Percentiles rank a stretch among this genome's conserved stretches.
phyloP scores from a whole-genome alignment of 2,888 invertebrate species.

The Lasiommata megera region DNA sequence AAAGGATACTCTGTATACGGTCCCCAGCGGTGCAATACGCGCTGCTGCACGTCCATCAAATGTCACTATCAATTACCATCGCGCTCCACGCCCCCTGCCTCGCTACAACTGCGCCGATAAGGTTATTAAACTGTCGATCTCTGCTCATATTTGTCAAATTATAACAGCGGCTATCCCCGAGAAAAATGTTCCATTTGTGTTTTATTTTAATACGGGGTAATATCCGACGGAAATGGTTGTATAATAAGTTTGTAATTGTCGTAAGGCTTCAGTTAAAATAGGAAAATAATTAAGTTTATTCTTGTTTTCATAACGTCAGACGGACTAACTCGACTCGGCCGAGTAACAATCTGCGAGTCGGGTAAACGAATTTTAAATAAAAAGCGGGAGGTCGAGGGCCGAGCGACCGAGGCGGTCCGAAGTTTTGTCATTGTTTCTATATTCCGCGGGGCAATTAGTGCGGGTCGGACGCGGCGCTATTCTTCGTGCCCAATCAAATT shows the following conservation, averaged over 20 bases:
- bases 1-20: conserved; percentile 30
- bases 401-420: conserved; percentile 58
- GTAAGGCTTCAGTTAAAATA: conserved; percentile 48
- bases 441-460: conserved; percentile 78
- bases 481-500: conserved; percentile 71
- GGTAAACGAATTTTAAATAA: conserved; percentile 79
- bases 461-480: conserved; percentile 58
- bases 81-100: conserved; percentile 44
- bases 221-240: conserved; percentile 20
- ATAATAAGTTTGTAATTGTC: conserved; percentile 36
- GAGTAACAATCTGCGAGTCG: conserved; percentile 71
- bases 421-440: conserved; percentile 79
- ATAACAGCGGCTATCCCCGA: conserved; percentile 12
- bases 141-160: conserved; percentile 34
- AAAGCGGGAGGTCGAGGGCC: conserved; percentile 65
- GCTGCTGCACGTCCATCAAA: conserved; percentile 69
- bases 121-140: conserved; percentile 58
- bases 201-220: conserved; percentile 18
- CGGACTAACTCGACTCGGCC: conserved; percentile 51
- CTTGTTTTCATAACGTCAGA: conserved; percentile 62
- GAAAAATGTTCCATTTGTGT: conserved; percentile 16
- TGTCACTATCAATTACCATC: conserved; percentile 75
- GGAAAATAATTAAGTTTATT: conserved; percentile 64
- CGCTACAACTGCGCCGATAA: conserved; percentile 42
- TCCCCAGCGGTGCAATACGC: conserved; percentile 62